Conservation (phyloP, 2,113 vertebrate genomes). For the Cyprinodon variegatus region DNA sequence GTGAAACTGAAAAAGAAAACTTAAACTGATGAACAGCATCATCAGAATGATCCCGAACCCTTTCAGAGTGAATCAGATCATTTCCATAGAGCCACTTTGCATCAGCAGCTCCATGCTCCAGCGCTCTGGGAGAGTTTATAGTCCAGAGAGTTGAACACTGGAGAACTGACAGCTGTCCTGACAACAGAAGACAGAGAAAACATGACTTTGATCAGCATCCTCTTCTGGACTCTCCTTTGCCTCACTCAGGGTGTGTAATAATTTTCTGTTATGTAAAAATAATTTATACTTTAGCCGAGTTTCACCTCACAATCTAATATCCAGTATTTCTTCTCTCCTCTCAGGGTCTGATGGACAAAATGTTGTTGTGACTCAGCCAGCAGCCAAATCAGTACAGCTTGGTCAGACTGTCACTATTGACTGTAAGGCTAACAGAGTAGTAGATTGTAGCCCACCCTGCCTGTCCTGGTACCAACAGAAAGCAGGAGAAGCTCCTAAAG, state of each 20-base stretch:
- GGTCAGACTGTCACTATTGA: no score
- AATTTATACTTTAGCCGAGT: constrained; percentile 1
- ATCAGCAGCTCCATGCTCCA: no score
- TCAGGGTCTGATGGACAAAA: constrained; percentile 18
- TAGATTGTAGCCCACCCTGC: neutral
- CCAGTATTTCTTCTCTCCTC: neutral
- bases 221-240: neutral
- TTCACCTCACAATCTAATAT: neutral
- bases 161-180: no score
- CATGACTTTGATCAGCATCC: neutral
- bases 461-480: no score
- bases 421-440: neutral
- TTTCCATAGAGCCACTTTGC: no score
- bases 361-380: constrained; percentile 7
- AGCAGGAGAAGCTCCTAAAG: no score
- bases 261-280: neutral
- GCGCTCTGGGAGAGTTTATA: no score
- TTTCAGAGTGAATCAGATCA: no score
- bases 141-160: no score
- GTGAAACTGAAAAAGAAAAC: no score
- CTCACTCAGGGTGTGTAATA: constrained; percentile 5
- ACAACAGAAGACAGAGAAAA: neutral
- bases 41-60: no score
- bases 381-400: neutral
- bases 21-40: no score